Conservation (phyloP, 2,888 invertebrate species). For the Dysmachus trigonus region DNA sequence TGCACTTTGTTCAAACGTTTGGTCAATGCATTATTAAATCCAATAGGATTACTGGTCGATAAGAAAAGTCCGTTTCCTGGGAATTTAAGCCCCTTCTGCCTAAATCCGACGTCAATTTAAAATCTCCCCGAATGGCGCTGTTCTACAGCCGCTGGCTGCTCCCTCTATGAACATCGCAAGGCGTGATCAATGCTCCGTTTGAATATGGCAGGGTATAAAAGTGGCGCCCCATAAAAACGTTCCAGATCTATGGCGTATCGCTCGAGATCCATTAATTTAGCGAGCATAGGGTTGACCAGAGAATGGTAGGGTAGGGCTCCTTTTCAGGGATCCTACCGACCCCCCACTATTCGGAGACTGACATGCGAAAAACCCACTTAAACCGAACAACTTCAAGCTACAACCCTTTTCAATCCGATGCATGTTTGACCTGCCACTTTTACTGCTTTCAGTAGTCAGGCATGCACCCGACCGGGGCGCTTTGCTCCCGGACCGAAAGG, state of each 20-base stretch:
- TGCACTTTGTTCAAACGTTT: background rate
- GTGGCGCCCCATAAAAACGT: slow-evolving; percentile 4
- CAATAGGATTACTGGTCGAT: background rate
- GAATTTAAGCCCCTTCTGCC: background rate
- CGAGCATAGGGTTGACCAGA: background rate
- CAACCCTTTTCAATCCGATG: slow-evolving; percentile 40
- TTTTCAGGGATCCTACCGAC: background rate
- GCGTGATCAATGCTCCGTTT: slow-evolving; percentile 14
- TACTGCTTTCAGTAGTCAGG: slow-evolving; percentile 11
- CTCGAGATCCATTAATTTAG: slow-evolving; percentile 38
- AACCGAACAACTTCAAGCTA: slow-evolving; percentile 32
- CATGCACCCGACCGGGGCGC: background rate
- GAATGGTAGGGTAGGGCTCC: background rate
- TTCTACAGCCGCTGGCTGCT: background rate
- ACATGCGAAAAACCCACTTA: slow-evolving; percentile 33
- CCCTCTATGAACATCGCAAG: background rate
- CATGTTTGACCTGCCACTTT: slow-evolving; percentile 39
- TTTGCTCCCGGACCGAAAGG: background rate
- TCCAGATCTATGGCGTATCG: slow-evolving; percentile 1
- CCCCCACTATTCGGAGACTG: background rate
- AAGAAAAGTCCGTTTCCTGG: background rate
- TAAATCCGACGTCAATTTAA: background rate
- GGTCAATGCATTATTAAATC: background rate
- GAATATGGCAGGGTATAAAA: background rate
- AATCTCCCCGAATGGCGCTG: background rate